A percentile compares a stretch with the other conserved stretches of the same genome.
Conservation (phyloP, 2,113 vertebrate genomes). For the Piprites chloris region DNA sequence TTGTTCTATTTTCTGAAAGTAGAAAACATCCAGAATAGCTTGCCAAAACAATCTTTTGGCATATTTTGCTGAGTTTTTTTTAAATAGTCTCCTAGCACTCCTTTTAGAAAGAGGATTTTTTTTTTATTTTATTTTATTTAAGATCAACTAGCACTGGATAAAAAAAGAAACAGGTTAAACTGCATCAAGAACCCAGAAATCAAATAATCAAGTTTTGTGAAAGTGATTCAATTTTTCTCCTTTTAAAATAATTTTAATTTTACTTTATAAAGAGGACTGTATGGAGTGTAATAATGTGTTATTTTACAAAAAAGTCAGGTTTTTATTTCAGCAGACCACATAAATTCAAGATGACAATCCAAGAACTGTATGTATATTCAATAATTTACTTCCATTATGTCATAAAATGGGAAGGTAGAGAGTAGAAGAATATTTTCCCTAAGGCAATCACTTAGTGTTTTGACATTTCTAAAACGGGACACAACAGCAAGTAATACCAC, state of each 20-base stretch:
- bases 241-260: not conserved
- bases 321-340: not conserved
- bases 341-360: not conserved
- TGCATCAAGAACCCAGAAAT: not conserved
- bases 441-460: slow-evolving; percentile 38
- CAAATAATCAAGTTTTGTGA: not conserved
- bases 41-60: not conserved
- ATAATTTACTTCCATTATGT: slow-evolving; percentile 18
- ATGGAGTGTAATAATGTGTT: not conserved
- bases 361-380: not conserved
- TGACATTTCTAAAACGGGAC: slow-evolving; percentile 49
- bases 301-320: not conserved
- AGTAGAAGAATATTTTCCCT: slow-evolving; percentile 14
- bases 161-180: not conserved
- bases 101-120: not conserved
- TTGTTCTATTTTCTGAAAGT: not conserved
- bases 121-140: not conserved
- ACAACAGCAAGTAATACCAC: not conserved
- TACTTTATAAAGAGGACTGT: not conserved
- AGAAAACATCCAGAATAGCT: not conserved
- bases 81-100: not conserved
- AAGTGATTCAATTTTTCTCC: not conserved
- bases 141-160: not conserved
- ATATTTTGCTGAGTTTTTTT: not conserved
- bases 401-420: not conserved